Evolutionary conservation across 92 coral and sea anemone species (phyloP).

Genomic region (Epizoanthus fatuus): DNA sequence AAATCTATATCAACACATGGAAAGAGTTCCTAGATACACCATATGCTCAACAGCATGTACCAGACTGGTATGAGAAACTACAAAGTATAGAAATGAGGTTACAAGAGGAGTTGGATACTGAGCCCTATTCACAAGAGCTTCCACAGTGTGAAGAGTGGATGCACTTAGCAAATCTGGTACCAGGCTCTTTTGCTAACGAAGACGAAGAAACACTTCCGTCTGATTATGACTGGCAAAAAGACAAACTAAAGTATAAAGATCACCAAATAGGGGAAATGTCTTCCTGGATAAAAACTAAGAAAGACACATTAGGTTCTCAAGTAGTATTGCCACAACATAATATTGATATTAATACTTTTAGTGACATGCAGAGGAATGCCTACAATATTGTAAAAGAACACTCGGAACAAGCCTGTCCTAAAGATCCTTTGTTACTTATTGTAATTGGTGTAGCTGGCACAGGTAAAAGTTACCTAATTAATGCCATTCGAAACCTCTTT

Average conservation of each 20-base stretch:
- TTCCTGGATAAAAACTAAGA: slow-evolving; percentile 62
- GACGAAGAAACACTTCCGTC: slow-evolving; percentile 21
- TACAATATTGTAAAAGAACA: slow-evolving; percentile 57
- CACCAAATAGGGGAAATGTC: slow-evolving; percentile 65
- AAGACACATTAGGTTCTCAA: slow-evolving; percentile 33
- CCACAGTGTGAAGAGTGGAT: slow-evolving; percentile 62
- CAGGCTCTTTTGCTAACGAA: slow-evolving; percentile 29
- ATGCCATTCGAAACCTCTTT: slow-evolving; percentile 53
- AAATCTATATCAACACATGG: slow-evolving; percentile 45
- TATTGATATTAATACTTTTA: slow-evolving; percentile 34
- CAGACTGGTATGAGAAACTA: slow-evolving; percentile 39
- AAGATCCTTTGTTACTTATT: slow-evolving; percentile 41
- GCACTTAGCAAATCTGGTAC: slow-evolving; percentile 64
- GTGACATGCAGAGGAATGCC: slow-evolving; percentile 45
- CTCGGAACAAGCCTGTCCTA: slow-evolving; percentile 44
- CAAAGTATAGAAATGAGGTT: not conserved
- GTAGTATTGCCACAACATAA: slow-evolving; percentile 29
- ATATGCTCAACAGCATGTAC: slow-evolving; percentile 30
- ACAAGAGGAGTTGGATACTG: slow-evolving; percentile 29
- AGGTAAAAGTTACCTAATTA: slow-evolving; percentile 64
- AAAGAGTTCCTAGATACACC: slow-evolving; percentile 50
- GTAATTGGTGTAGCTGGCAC: slow-evolving; percentile 59
- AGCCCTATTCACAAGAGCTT: slow-evolving; percentile 23
- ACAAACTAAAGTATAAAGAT: slow-evolving; percentile 36
- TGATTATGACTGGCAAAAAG: slow-evolving; percentile 50